These are phyloP conservation scores for Antheraea mylitta DNA, from an alignment of 1,140 invertebrate species.

Conservation along the genomic window DNA sequence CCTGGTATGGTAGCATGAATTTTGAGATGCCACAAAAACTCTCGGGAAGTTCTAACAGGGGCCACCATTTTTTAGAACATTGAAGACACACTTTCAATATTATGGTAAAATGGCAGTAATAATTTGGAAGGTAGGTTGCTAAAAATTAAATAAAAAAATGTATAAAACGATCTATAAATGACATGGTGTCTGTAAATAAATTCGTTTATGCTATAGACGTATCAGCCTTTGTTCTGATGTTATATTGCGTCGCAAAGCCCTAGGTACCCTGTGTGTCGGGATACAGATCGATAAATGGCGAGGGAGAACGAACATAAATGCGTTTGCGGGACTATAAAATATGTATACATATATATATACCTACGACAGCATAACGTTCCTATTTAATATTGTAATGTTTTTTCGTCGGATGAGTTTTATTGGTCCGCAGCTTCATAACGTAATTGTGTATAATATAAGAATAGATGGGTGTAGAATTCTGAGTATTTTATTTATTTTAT, in stretches of 20 bases:
- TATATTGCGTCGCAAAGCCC: constrained; percentile 20
- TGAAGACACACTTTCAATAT: too few species aligned
- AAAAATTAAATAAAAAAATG: too few species aligned
- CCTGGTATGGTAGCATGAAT: too few species aligned
- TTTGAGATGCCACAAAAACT: too few species aligned
- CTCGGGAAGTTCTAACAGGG: too few species aligned
- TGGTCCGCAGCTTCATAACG: neutral
- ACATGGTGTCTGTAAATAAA: neutral
- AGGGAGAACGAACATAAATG: constrained; percentile 30
- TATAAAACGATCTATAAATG: too few species aligned
- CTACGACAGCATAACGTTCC: neutral
- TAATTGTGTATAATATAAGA: neutral
- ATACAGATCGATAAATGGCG: constrained; percentile 49
- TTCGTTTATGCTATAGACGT: neutral
- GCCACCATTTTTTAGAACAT: too few species aligned
- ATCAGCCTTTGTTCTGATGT: constrained; percentile 15
- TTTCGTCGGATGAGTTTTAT: constrained; percentile 4
- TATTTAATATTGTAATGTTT: constrained; percentile 15
- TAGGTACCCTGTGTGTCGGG: constrained; percentile 47
- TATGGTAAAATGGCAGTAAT: too few species aligned
- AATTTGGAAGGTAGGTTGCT: too few species aligned
- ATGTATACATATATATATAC: neutral
- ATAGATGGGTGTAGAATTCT: too few species aligned
- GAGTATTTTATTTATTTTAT: too few species aligned
- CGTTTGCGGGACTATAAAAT: constrained; percentile 30